A percentile compares a stretch with the other conserved stretches of the same genome.
phyloP scores from a whole-genome alignment of 2,888 invertebrate species.

The Lasioglossum oenotherae region DNA sequence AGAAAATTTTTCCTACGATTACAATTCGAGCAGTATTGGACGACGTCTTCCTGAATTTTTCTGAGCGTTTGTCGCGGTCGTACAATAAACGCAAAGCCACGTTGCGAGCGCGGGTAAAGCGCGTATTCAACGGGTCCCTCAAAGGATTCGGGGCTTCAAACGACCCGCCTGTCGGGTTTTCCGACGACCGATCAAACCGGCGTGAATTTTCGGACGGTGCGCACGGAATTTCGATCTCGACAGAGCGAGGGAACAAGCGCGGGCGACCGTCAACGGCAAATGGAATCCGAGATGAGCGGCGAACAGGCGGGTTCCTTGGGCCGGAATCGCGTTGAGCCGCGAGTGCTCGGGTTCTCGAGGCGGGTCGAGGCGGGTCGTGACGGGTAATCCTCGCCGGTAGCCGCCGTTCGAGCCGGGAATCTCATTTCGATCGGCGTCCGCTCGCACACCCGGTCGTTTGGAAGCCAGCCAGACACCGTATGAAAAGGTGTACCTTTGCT shows the following conservation, averaged over 20 bases:
- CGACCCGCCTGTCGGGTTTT: constrained; percentile 15
- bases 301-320: constrained; percentile 10
- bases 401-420: constrained; percentile 54
- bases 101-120: background rate
- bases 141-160: constrained; percentile 20
- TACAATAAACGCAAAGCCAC: background rate
- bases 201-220: constrained; percentile 27
- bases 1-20: background rate
- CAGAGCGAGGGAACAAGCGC: background rate
- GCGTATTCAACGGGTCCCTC: constrained; percentile 16
- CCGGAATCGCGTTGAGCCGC: background rate
- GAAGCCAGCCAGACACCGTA: constrained; percentile 56
- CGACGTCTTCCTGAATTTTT: background rate
- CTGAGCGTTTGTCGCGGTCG: background rate
- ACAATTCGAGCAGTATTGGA: background rate
- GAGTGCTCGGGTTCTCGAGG: background rate
- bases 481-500: constrained; percentile 43
- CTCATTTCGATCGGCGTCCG: constrained; percentile 64
- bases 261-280: background rate
- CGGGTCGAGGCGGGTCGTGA: background rate
- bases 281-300: constrained; percentile 22
- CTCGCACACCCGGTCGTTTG: constrained; percentile 47
- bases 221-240: background rate
- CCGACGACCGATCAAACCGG: constrained; percentile 29
- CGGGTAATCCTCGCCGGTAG: constrained; percentile 50